Evolutionary conservation across 2,113 vertebrate genomes (phyloP).

Genomic region (Piprites chloris): DNA sequence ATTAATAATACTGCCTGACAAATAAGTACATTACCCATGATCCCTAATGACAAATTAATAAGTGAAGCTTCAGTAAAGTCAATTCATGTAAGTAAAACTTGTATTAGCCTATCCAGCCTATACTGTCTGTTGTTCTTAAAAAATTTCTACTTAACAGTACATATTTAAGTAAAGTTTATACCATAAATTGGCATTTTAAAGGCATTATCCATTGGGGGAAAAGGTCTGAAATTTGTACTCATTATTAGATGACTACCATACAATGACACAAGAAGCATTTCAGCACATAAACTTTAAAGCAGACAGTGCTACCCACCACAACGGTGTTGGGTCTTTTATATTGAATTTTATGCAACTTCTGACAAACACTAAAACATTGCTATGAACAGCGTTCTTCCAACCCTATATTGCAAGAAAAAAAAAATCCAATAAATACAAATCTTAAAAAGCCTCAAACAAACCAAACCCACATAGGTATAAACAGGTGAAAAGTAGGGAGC

Average conservation of each 20-base stretch:
- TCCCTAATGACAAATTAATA: not conserved
- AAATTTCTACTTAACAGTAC: not conserved
- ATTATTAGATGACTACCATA: not conserved
- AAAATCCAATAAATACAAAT: not conserved
- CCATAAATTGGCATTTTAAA: not conserved
- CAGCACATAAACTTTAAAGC: not conserved
- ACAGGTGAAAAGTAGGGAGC: not conserved
- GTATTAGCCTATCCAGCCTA: not conserved
- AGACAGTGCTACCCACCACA: not conserved
- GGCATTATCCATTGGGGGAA: not conserved
- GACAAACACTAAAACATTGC: not conserved
- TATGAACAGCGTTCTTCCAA: not conserved
- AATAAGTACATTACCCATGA: not conserved
- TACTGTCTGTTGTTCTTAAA: not conserved
- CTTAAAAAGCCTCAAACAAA: not conserved
- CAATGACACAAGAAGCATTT: not conserved
- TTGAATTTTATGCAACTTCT: not conserved
- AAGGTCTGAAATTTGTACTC: not conserved
- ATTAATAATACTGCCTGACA: not conserved
- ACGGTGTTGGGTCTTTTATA: not conserved
- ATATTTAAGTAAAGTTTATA: not conserved
- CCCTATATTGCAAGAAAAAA: not conserved
- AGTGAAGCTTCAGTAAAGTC: not conserved
- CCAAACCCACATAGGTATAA: rapidly evolving
- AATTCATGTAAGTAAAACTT: not conserved